These are phyloP conservation scores for Boleophthalmus pectinirostris DNA, from an alignment of 2,113 vertebrate genomes.

Conservation along the genomic window DNA sequence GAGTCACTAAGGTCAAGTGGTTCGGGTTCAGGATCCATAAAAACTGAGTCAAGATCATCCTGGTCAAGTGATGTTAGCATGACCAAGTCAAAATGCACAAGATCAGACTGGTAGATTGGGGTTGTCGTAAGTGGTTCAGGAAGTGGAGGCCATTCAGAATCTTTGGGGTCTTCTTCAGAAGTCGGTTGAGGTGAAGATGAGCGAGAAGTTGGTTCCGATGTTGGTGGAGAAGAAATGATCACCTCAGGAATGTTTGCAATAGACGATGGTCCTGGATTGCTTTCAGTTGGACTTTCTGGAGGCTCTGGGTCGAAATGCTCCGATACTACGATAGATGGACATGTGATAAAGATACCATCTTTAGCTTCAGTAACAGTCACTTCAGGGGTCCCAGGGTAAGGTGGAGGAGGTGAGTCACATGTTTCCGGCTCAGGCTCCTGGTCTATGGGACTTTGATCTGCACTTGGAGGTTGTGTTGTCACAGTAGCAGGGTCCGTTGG, in stretches of 20 bases:
- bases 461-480: slow-evolving; percentile 29
- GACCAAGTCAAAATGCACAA: slow-evolving; percentile 75
- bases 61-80: slow-evolving; percentile 76
- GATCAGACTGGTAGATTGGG: slow-evolving; percentile 66
- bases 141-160: slow-evolving; percentile 73
- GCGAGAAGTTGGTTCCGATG: slow-evolving; percentile 21
- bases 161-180: slow-evolving; percentile 49
- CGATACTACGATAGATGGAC: slow-evolving; percentile 67
- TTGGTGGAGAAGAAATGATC: slow-evolving; percentile 24
- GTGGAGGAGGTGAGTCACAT: slow-evolving; percentile 22
- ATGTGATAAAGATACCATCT: slow-evolving; percentile 29
- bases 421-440: slow-evolving; percentile 31
- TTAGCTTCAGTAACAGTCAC: slow-evolving; percentile 12
- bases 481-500: slow-evolving; percentile 26
- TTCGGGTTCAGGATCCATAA: slow-evolving; percentile 73
- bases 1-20: slow-evolving; percentile 64
- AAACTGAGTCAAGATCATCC: slow-evolving; percentile 74
- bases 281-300: slow-evolving; percentile 53
- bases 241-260: slow-evolving; percentile 52
- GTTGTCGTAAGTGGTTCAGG: slow-evolving; percentile 70
- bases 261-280: slow-evolving; percentile 44
- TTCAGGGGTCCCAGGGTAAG: slow-evolving; percentile 21
- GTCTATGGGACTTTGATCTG: slow-evolving; percentile 41
- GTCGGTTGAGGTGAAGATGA: slow-evolving; percentile 27
- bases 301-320: slow-evolving; percentile 56